Conservation (phyloP, 1,140 invertebrate genomes). For the Pinna nobilis region DNA sequence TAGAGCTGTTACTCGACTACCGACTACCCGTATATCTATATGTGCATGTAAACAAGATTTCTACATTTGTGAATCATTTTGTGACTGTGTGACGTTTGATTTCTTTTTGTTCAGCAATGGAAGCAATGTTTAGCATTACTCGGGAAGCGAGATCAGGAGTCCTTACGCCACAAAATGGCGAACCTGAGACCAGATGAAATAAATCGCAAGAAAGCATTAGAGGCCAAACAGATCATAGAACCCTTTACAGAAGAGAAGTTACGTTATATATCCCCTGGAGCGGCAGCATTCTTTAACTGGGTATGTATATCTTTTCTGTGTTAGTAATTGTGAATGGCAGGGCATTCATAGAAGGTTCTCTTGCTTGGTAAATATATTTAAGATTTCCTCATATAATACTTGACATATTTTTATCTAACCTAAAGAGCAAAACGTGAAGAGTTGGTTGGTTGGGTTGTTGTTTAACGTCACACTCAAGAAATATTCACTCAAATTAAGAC, state of each 20-base stretch:
- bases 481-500: no score
- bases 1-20: neutral
- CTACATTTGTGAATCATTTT: no score
- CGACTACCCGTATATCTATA: no score
- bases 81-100: neutral
- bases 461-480: no score
- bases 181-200: constrained; percentile 23
- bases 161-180: constrained; percentile 27
- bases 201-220: constrained; percentile 18
- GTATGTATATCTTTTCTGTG: constrained; percentile 7
- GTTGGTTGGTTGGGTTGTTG: no score
- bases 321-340: neutral
- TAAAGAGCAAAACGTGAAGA: no score
- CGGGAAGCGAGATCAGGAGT: constrained; percentile 22
- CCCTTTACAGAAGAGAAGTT: constrained; percentile 30
- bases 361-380: no score
- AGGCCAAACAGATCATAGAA: constrained; percentile 30
- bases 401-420: no score
- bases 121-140: constrained; percentile 13
- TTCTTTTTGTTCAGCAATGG: constrained; percentile 32
- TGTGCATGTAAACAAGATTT: no score
- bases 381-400: no score
- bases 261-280: constrained; percentile 23
- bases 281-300: constrained; percentile 33
- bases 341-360: neutral